Conservation (phyloP, 2,888 invertebrate genomes). For the Caenorhabditis japonica region DNA sequence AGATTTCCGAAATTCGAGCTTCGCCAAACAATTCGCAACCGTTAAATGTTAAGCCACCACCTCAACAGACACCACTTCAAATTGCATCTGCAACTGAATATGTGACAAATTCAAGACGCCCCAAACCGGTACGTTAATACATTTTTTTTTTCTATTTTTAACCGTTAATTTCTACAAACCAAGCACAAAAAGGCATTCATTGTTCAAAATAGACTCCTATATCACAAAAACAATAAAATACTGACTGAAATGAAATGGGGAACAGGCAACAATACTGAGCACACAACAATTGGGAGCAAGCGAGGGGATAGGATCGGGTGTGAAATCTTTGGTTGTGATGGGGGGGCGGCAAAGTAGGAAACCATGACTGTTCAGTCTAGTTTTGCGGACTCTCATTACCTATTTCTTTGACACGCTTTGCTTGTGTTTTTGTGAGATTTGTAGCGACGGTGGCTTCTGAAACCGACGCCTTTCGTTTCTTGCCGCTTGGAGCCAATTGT, state of each 20-base stretch:
- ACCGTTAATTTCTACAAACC: background rate
- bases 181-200: slow-evolving; percentile 13
- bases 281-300: slow-evolving; percentile 10
- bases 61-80: background rate
- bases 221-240: slow-evolving; percentile 11
- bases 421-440: background rate
- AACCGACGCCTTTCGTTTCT: slow-evolving; percentile 15
- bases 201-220: background rate
- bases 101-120: background rate
- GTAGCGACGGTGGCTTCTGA: too few relatives aligned
- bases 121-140: slow-evolving; percentile 28
- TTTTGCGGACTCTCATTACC: background rate
- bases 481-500: background rate
- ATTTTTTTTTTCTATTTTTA: background rate
- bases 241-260: background rate
- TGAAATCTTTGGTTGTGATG: too few relatives aligned
- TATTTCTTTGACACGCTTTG: slow-evolving; percentile 18
- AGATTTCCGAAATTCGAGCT: slow-evolving; percentile 5
- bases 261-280: background rate
- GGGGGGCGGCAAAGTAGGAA: too few relatives aligned
- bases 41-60: slow-evolving; percentile 6
- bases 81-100: too few relatives aligned
- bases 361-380: too few relatives aligned
- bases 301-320: background rate
- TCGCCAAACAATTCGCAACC: slow-evolving; percentile 22